Conservation (phyloP, 2,888 invertebrate species). For the Actias luna region DNA sequence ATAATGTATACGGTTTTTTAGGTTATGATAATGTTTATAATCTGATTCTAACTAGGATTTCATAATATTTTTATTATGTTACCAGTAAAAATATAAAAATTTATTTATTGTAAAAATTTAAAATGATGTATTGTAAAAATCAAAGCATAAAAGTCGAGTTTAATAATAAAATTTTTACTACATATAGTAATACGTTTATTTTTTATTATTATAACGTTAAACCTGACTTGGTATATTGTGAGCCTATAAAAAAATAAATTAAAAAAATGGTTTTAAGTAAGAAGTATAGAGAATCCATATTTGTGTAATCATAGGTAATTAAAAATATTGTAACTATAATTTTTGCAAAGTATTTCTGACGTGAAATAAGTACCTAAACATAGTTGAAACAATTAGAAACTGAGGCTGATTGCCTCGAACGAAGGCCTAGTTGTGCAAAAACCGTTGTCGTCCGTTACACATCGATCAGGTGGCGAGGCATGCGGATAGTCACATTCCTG, state of each 20-base stretch:
- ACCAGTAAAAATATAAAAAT: no score
- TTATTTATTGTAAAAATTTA: neutral
- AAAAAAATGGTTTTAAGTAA: no score
- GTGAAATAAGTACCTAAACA: neutral
- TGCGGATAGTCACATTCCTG: constrained; percentile 53
- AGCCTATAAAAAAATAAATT: neutral
- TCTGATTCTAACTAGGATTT: neutral
- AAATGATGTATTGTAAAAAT: neutral
- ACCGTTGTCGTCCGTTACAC: constrained; percentile 66
- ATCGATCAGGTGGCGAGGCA: constrained; percentile 46
- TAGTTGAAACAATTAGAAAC: constrained; percentile 47
- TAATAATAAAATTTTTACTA: neutral
- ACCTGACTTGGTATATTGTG: neutral
- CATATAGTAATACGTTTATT: no score
- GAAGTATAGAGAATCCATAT: no score
- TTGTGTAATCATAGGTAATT: no score
- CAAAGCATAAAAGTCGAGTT: neutral
- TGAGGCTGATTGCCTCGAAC: constrained; percentile 44
- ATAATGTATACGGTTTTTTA: neutral
- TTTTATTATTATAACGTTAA: no score
- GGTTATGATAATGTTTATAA: constrained; percentile 5
- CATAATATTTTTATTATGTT: neutral
- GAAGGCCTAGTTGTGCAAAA: constrained; percentile 67
- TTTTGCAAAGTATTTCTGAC: neutral
- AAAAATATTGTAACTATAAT: neutral